phyloP scores from a whole-genome alignment of 2,113 vertebrate species.

The Eurypyga helias region DNA sequence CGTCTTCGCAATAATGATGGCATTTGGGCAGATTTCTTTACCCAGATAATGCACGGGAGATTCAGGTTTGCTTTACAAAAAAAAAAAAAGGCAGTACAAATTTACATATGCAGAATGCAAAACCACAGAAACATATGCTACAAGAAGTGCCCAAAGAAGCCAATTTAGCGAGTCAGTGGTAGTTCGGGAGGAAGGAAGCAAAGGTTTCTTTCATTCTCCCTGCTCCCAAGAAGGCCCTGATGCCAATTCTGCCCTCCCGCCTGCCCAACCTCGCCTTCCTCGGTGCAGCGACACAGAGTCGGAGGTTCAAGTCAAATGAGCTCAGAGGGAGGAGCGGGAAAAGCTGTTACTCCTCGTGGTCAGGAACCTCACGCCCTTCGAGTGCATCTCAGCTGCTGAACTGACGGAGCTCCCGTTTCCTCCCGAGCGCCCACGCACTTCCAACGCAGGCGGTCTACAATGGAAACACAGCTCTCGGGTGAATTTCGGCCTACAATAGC shows the following conservation, averaged over 20 bases:
- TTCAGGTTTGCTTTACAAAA: background rate
- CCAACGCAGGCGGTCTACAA: background rate
- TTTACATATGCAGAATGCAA: background rate
- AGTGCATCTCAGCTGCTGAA: background rate
- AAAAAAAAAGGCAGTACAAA: background rate
- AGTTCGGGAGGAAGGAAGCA: background rate
- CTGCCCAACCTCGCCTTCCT: background rate
- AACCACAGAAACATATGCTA: background rate
- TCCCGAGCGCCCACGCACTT: background rate
- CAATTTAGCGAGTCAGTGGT: background rate
- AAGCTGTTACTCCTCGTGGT: background rate
- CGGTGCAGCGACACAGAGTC: background rate
- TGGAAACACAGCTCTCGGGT: background rate
- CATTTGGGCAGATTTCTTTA: background rate
- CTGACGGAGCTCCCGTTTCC: background rate
- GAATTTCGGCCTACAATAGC: background rate
- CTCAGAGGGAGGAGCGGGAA: background rate
- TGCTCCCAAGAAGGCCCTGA: background rate
- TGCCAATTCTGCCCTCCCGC: background rate
- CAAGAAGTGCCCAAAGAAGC: background rate
- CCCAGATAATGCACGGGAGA: background rate
- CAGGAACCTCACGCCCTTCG: background rate
- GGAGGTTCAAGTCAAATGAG: background rate
- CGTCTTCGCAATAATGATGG: background rate
- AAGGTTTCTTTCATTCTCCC: background rate